phyloP scores from a whole-genome alignment of 2,113 vertebrate species.

The Hippocampus zosterae region DNA sequence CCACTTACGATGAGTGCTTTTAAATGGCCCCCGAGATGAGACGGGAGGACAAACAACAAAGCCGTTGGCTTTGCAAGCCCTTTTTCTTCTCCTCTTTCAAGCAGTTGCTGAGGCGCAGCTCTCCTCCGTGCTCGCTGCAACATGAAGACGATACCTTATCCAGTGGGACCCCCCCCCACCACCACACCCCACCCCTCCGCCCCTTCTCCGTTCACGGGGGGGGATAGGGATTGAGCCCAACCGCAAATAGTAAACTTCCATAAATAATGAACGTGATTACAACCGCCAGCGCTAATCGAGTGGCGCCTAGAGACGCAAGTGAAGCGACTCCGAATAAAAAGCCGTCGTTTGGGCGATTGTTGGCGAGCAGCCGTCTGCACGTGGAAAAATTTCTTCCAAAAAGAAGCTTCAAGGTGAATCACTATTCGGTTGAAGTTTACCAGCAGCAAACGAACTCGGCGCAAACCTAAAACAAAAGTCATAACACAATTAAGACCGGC shows the following conservation, averaged over 20 bases:
- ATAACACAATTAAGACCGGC: no score
- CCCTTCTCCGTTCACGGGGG: no score
- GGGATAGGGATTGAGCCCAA: neutral
- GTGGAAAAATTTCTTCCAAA: no score
- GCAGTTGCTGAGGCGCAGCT: neutral
- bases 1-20: slow-evolving; percentile 70
- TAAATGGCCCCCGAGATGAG: slow-evolving; percentile 50
- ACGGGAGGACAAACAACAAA: neutral
- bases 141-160: neutral
- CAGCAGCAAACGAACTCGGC: no score
- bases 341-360: no score
- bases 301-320: no score
- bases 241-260: neutral
- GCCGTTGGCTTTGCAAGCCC: neutral
- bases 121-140: neutral
- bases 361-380: no score
- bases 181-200: neutral
- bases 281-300: neutral
- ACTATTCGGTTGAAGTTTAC: no score
- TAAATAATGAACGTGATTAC: neutral
- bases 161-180: neutral
- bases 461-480: no score
- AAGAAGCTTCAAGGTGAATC: no score
- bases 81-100: neutral
- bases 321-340: no score